Base-by-base conservation (phyloP, 2,888 invertebrate species). In the Cancer borealis region DNA sequence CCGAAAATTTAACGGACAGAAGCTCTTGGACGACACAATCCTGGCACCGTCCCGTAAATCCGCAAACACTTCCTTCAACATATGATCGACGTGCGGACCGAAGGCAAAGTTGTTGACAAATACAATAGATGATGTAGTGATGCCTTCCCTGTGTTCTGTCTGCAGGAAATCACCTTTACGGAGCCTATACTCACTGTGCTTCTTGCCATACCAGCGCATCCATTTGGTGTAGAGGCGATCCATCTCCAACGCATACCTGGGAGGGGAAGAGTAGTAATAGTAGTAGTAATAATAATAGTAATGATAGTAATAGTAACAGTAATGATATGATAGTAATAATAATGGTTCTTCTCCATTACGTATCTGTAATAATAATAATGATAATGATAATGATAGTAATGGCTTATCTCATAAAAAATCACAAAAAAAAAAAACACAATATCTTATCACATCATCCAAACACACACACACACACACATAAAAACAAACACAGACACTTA, bases 41-140 rank as follows among this genome's bases (percentile, higher is more conserved):
- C 98, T 98, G 88, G 99, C 99, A 95, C 99, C 99, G 96, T 99
- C 99, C 96, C 98, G 98, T 96, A 99, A 97, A 97, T 99, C 99
- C 54, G 99, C 99, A 97, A 99, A 99, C 96, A 99, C 97, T 96
- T 99, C 98, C 97, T 99, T 99, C 96, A 99, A 97, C 97, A 99
- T 98, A 97, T 99, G 99, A 97, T 99, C 99, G 49, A 99, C 99
- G 96, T 98, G 98, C 47, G 99, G 99, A 17, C 99, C 99, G 97
- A 99, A 99, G 87, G 99, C 99, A 97, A 99, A 99, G 97, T 99
- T 99, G 97, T 99, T 99, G 84, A 99, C 99, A 97, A 99, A 99
- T 95, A 99, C 99, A 96, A 99, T 98, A 73, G 99, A 98, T 17
- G 99, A 98, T 96, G 98, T 98, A 96, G 98, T 99, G 96, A 99